Base-by-base conservation (phyloP, 2,797 vertebrate species). In the Crenichthys baileyi region DNA sequence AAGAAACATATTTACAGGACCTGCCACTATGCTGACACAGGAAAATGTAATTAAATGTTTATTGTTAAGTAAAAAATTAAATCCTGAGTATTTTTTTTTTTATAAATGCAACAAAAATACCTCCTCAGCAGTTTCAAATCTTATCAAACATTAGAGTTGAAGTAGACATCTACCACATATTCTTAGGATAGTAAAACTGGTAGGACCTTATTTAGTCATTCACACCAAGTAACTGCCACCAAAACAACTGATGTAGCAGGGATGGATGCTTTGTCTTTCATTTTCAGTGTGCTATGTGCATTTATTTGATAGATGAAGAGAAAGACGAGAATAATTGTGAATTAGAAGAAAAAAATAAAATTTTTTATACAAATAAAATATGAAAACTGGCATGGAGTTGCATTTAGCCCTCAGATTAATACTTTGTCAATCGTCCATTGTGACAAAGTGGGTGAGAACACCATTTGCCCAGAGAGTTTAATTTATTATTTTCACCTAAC, bases 1-100 rank as follows among this genome's bases (percentile, higher is more conserved):
- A 87, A 91, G 76, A 78, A 84, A 90, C 83, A 86, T 87, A 87
- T 91, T 89, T 87, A 79, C 87, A 86, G 72, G 88, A 83, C 68
- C 63, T 81, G 76, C 79, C 75, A 67, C 75, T 83, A 44, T 74
- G 79, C 77, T 82, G 79, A 82, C 83, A 81, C 50, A 68, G 70
- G 46, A 65, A 82, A 87, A 80, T 83, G 58, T 6, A 80, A 85
- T 86, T 53, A 74, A 70, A 87, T 73, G 2, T 75, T 77, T 70
- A 78, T 29, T 58, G 53, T 48, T 48, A 81, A 50, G 78, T 58
- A 67, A 78, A 73, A 71, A 51, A 83, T 63, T 61, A 55, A 75
- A 46, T 2, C 41, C 63, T 3, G 39, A n/a, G 6, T 31, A 26
- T 68, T 39, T 74, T 46, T 73, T 73, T 68, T 36, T 13, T 29